These are phyloP conservation scores for Aphelocoma californica DNA, from an alignment of 2,797 vertebrate genomes.

Conservation along the genomic window DNA sequence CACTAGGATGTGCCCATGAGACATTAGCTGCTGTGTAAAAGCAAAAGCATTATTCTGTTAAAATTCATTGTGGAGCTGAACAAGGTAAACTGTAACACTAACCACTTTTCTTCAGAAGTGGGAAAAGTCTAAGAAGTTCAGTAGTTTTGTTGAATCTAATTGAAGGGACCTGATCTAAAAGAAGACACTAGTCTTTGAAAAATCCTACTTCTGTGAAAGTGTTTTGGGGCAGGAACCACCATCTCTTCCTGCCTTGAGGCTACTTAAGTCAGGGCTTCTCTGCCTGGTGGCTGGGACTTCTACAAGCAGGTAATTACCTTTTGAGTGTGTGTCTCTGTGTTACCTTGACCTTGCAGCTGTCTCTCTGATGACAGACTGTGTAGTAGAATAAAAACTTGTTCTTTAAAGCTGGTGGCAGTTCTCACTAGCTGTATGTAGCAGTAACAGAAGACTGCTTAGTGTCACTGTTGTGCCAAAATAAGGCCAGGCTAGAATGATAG, in stretches of 20 bases:
- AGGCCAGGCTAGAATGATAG: neutral
- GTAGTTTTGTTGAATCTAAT: neutral
- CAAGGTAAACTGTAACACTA: neutral
- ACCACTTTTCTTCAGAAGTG: neutral
- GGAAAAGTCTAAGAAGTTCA: neutral
- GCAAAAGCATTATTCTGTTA: neutral
- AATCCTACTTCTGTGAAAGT: neutral
- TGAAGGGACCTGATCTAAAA: neutral
- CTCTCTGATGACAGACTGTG: neutral
- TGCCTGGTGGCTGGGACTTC: neutral
- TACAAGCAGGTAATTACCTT: neutral
- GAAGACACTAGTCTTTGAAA: neutral
- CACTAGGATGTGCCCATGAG: neutral
- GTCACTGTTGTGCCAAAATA: neutral
- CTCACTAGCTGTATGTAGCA: neutral
- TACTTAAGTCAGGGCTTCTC: neutral
- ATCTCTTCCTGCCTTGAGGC: neutral
- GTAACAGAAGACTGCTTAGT: neutral
- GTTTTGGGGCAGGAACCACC: neutral
- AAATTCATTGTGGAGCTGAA: neutral
- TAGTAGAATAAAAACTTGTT: neutral
- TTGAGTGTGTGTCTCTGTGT: neutral
- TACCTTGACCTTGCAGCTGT: neutral
- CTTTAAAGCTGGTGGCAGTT: neutral
- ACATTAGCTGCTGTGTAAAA: neutral